Evolutionary conservation across 2,888 invertebrate genomes (phyloP).

Genomic region (Crepidodera aurea): DNA sequence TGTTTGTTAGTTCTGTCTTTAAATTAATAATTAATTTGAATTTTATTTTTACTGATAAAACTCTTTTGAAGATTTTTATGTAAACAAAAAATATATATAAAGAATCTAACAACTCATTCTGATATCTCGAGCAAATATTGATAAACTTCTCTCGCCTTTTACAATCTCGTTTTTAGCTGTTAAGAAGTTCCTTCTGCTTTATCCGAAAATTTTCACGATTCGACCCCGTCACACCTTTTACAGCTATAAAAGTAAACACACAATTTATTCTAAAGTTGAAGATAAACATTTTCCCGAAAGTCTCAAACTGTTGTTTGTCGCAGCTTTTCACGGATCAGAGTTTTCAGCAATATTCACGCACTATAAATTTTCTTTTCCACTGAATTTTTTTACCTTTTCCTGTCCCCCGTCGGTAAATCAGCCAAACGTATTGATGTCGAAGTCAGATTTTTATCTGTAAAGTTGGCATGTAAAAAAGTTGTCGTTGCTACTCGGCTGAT

Average conservation of each 20-base stretch:
- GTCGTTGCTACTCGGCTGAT: neutral
- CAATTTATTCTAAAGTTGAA: constrained; percentile 29
- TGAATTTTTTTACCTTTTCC: constrained; percentile 28
- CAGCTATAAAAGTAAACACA: constrained; percentile 14
- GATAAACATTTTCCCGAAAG: constrained; percentile 27
- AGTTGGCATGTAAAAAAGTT: constrained; percentile 20
- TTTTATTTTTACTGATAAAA: too few species aligned
- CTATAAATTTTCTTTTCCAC: constrained; percentile 32
- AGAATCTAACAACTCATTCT: neutral
- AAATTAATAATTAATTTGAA: too few species aligned
- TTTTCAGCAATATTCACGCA: constrained; percentile 32
- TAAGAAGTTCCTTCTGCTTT: neutral
- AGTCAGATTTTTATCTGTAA: constrained; percentile 17
- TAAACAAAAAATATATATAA: too few species aligned
- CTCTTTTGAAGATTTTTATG: too few species aligned
- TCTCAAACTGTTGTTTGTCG: constrained; percentile 30
- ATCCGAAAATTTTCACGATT: neutral
- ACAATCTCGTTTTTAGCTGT: constrained; percentile 1
- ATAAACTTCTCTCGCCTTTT: neutral
- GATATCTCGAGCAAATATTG: constrained; percentile 7
- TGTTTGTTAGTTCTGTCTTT: too few species aligned
- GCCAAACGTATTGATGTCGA: constrained; percentile 13
- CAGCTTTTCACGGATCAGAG: constrained; percentile 28
- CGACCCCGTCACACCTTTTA: constrained; percentile 13
- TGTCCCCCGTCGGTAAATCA: constrained; percentile 13